Evolutionary conservation across 2,113 vertebrate genomes (phyloP), one percentile per base, ranked within the genome.

Genomic region (Reinhardtius hippoglossoides): DNA sequence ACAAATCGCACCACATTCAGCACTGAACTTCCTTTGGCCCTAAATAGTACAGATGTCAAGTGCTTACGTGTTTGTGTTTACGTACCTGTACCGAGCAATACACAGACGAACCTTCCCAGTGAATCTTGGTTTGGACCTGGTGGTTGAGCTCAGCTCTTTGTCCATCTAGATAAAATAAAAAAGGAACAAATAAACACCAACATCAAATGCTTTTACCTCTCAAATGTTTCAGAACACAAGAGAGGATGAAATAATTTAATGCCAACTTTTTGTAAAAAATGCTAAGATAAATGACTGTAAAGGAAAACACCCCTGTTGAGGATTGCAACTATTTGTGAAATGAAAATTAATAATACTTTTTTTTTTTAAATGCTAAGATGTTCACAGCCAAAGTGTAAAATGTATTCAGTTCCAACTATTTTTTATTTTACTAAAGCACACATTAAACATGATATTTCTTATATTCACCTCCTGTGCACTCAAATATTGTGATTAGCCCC

Each of bases 81-180:
- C 59, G 6, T 65, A 99, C 98, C 98, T 99, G 31, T 99, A 99
- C 27, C 98, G 96, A 73, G 98, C 98, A 5, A 99, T 95, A 77
- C 97, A 99, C 91, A 99, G 94, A 80, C 97, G 96, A 74, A 98
- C 97, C 84, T 97, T 99, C 80, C 97, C 97, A 50, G 96, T 96
- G 91, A 96, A 97, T 89, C 95, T 96, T 71, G 94, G 95, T 93
- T 96, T 98, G 80, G 96, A 94, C 75, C 93, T 91, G 86, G 96
- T 95, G 76, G 92, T 96, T 71, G 95, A 95, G 81, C 94, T 93
- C 69, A 91, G 93, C 88, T 97, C 96, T 95, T 97, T 95, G 88
- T 98, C 97, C 98, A 99, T 99, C 98, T 99, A 72, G 1, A 83
- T 26, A 61, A 48, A 8, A 16, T 2, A 78, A 64, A 75, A 40